Evolutionary conservation across 2,888 invertebrate species (phyloP), one percentile per base, ranked within the genome.

Genomic region (Abrostola triplasia): DNA sequence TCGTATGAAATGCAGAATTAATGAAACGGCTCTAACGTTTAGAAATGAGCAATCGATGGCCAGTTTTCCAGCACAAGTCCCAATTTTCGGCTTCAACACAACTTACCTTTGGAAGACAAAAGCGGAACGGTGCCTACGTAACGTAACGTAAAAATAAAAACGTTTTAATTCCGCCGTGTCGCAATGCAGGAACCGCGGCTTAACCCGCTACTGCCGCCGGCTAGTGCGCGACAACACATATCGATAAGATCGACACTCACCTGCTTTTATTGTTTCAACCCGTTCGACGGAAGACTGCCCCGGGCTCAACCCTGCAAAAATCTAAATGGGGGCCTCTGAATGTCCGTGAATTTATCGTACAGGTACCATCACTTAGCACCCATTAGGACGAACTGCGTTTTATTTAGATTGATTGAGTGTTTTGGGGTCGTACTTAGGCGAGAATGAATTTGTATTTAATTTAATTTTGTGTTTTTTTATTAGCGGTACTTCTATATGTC

Each of bases 211-310:
- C 78, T 79, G 87, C 92, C 90, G 83, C 85, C 83, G 90, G 90
- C 86, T 77, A 81, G 79, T 77, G 77, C 76, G 82, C 85, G 83
- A 91, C 92, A 92, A 84, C 88, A 86, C 86, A 91, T 91, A 89
- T 92, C 92, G 90, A 92, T 78, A 91, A 92, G 90, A 90, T 86
- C 86, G 82, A 73, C 65, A 74, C 80, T 82, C 81, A 82, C 83
- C 79, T 86, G 87, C 80, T 91, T 91, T 91, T 89, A 91, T 92
- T 90, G 91, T 91, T 88, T 83, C 79, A 83, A 76, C 77, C 81
- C 80, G 79, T 83, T 67, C 74, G 44, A 51, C 62, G 82, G 82
- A 85, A 86, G 86, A 84, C 76, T 61, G 81, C 84, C 82, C 65
- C 76, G 42, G 74, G 81, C 78, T 62, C 59, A 47, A 67, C 59